Conservation (phyloP, 2,797 vertebrate species). For the Toxotes lorentzi region DNA sequence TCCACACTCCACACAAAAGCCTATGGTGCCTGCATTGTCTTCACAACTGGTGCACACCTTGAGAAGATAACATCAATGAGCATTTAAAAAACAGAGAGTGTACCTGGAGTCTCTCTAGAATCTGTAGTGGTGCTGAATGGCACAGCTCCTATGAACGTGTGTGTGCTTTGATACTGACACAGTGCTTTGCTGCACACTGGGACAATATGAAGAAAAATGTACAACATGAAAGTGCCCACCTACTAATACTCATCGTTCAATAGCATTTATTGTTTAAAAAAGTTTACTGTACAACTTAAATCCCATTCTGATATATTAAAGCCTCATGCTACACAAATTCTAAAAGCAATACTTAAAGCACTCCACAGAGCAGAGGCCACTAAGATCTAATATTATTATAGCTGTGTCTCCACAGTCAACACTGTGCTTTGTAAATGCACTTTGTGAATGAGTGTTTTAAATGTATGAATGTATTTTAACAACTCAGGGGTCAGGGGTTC, state of each 20-base stretch:
- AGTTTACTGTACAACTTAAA: too few species aligned
- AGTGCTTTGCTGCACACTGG: background rate
- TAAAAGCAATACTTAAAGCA: background rate
- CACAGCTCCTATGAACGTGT: background rate
- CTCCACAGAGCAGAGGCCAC: background rate
- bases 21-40: slow-evolving; percentile 96
- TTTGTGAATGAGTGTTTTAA: background rate
- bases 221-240: background rate
- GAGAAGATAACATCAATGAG: slow-evolving; percentile 26
- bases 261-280: too few species aligned
- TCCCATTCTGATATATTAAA: too few species aligned
- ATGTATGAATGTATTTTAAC: background rate
- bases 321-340: background rate
- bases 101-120: background rate
- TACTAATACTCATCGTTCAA: too few species aligned
- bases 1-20: slow-evolving; percentile 97
- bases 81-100: background rate
- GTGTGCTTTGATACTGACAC: background rate
- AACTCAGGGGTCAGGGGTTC: background rate
- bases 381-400: too few species aligned
- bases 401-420: background rate
- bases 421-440: background rate
- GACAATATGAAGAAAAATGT: background rate
- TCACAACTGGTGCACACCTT: slow-evolving; percentile 99
- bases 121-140: background rate